Base-by-base conservation (phyloP, 2,113 vertebrate genomes). In the Corythoichthys intestinalis region DNA sequence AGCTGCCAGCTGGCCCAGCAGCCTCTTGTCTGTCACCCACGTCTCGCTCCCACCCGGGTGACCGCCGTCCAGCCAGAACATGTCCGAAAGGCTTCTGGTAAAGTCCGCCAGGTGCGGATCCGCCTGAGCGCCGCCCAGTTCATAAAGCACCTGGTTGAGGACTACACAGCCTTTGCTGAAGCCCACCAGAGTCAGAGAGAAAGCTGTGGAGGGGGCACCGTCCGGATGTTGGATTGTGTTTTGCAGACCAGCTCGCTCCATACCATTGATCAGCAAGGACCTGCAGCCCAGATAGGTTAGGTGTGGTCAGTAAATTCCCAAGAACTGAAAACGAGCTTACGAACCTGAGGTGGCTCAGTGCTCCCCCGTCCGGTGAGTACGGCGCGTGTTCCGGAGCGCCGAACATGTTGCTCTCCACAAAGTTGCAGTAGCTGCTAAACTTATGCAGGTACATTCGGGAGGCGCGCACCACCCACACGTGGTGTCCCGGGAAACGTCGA, bases 151-250 rank as follows among this genome's bases (percentile, higher is more conserved):
- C 85, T 99, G 97, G 89, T 99, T 99, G 75, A 99, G 92, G 79
- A 99, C 97, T 82, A 99, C 96, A 60, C 97, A 99, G 41, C 96
- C 97, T 93, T 99, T 99, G 83, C 97, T 98, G 91, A 99, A 99
- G 76, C 95, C 97, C 83, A 98, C 93, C 88, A 98, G 83, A 38
- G 90, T 92, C 75, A 98, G 92, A 0, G 93, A 93, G 0, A 85
- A 91, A 9, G 77, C 86, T 0, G 82, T 37, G 14, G 88, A 83
- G 39, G 54, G 67, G 0, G 72, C 73, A 81, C 90, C 69, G 0
- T 78, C 89, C 13, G 88, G 76, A 74, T 90, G 86, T 56, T 5
- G 90, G 81, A 89, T 91, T 78, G 82, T 92, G 69, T 94, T 86
- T 5, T 91, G 80, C 47, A 90, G 85, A 83, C 78, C 68, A 72